These are phyloP conservation scores for Diabrotica virgifera DNA, from an alignment of 1,140 invertebrate species.

Conservation along the genomic window DNA sequence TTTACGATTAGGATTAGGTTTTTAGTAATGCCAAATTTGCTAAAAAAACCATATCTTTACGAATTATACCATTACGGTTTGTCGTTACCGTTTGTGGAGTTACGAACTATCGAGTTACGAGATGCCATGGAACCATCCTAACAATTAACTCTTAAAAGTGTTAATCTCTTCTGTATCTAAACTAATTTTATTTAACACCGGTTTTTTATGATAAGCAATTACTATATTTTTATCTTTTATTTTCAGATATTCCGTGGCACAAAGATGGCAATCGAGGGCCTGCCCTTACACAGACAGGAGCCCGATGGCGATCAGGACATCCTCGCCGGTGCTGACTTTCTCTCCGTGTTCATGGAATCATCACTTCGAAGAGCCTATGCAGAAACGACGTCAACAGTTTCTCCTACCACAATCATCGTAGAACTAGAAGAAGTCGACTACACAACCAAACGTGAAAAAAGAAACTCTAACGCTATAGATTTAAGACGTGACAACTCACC, in stretches of 20 bases:
- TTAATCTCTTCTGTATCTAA: too few relatives aligned
- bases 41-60: too few relatives aligned
- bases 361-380: constrained; percentile 43
- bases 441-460: background rate
- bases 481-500: background rate
- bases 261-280: constrained; percentile 38
- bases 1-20: too few relatives aligned
- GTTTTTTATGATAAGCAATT: background rate
- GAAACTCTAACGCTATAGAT: background rate
- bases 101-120: too few relatives aligned
- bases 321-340: constrained; percentile 56
- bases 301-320: constrained; percentile 53
- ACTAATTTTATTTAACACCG: too few relatives aligned
- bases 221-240: constrained; percentile 24
- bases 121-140: too few relatives aligned
- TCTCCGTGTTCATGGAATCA: constrained; percentile 54
- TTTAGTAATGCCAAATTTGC: too few relatives aligned
- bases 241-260: constrained; percentile 38
- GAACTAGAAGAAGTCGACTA: constrained; percentile 11
- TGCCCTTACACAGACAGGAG: constrained; percentile 39
- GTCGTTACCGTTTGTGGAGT: too few relatives aligned
- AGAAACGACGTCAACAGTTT: constrained; percentile 45
- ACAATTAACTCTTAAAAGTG: too few relatives aligned
- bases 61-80: too few relatives aligned
- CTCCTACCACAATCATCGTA: constrained; percentile 22